Percentiles rank a stretch among this genome's conserved stretches.
Evolutionary conservation across 2,797 vertebrate species (phyloP).

Genomic region (Cryptoblepharus egeriae): DNA sequence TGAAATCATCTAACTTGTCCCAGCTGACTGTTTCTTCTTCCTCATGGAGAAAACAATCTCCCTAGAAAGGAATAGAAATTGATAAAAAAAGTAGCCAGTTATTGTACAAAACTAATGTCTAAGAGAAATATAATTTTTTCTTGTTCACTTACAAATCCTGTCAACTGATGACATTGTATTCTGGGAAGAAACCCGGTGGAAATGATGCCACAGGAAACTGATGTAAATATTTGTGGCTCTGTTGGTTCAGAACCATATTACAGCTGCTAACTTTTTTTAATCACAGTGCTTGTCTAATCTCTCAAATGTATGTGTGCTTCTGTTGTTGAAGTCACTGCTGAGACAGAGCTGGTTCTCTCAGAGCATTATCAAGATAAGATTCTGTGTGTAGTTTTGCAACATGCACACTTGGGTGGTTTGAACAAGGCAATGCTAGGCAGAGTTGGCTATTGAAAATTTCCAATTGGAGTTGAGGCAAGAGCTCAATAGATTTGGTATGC

Average conservation of each 20-base stretch:
- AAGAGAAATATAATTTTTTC: not conserved
- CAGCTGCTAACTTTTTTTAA: not conserved
- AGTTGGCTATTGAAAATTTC: conserved; percentile 28
- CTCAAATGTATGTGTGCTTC: conserved; percentile 4
- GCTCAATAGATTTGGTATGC: not conserved
- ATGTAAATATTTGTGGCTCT: not conserved
- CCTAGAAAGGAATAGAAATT: not conserved
- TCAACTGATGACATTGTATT: not conserved
- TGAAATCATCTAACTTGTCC: not conserved
- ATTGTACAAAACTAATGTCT: accelerated
- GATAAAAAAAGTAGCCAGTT: not conserved
- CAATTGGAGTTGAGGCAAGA: not conserved
- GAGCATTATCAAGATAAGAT: conserved; percentile 19
- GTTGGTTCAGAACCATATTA: not conserved
- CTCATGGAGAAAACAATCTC: not conserved
- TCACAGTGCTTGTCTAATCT: conserved; percentile 12
- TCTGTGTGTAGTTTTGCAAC: not conserved
- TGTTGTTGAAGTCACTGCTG: not conserved
- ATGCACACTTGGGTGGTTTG: not conserved
- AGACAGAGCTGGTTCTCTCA: conserved; percentile 14
- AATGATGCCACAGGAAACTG: not conserved
- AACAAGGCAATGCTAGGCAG: not conserved
- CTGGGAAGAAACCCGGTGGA: accelerated
- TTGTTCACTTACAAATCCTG: not conserved
- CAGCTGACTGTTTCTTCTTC: not conserved